Evolutionary conservation across 1,140 invertebrate genomes (phyloP).

Genomic region (Manduca sexta): DNA sequence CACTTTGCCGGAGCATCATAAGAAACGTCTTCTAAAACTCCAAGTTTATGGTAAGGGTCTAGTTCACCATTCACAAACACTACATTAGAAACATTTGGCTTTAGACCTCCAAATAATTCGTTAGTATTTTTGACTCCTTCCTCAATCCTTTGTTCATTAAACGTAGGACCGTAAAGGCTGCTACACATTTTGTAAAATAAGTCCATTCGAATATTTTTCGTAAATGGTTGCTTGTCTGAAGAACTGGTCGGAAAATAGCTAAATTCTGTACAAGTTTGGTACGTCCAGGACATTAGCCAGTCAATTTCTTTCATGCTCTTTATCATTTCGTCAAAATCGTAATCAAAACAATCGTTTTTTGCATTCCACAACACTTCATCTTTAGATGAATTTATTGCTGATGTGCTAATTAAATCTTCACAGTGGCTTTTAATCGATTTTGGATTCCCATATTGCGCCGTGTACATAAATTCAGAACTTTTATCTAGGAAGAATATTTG

Average conservation of each 20-base stretch:
- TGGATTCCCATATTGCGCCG: conserved; percentile 38
- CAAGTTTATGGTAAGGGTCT: conserved; percentile 78
- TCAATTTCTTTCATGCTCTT: conserved; percentile 25
- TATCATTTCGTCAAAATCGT: conserved; percentile 39
- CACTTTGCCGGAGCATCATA: conserved; percentile 42
- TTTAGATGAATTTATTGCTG: conserved; percentile 4
- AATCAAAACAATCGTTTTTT: conserved; percentile 29
- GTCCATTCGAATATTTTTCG: conserved; percentile 74
- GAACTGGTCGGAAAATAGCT: conserved; percentile 85
- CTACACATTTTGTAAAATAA: conserved; percentile 37
- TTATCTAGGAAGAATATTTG: conserved; percentile 41
- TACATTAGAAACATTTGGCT: conserved; percentile 74
- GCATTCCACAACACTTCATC: conserved; percentile 18
- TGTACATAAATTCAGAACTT: conserved; percentile 30
- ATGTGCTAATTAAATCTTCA: conserved; percentile 10
- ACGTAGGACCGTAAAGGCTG: conserved; percentile 33
- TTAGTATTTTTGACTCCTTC: conserved; percentile 74
- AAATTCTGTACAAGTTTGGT: conserved; percentile 90
- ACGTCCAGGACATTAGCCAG: conserved; percentile 75
- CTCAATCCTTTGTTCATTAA: conserved; percentile 60
- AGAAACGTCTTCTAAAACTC: conserved; percentile 66
- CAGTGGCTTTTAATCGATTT: conserved; percentile 33
- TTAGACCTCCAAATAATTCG: conserved; percentile 74
- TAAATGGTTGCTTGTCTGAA: conserved; percentile 79
- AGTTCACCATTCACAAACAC: conserved; percentile 78